These are phyloP conservation scores for Periplaneta americana DNA, from an alignment of 1,140 invertebrate genomes.

Conservation along the genomic window DNA sequence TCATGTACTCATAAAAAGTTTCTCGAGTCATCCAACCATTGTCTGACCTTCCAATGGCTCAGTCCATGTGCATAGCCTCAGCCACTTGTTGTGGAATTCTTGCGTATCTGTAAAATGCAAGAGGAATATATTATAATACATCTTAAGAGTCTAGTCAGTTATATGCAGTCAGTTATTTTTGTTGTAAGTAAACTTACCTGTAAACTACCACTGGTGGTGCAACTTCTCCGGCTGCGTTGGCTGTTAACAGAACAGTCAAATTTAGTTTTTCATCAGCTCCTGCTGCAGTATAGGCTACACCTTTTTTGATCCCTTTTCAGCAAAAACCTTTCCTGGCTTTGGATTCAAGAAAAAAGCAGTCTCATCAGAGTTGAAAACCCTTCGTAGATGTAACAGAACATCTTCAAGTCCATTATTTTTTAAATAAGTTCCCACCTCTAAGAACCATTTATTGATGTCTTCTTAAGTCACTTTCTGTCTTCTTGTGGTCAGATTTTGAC, in stretches of 20 bases:
- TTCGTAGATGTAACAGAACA: background rate
- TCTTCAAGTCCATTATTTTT: background rate
- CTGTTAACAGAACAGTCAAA: constrained; percentile 24
- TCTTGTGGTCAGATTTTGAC: background rate
- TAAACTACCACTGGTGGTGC: constrained; percentile 33
- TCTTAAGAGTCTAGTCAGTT: too few relatives aligned
- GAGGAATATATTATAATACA: too few relatives aligned
- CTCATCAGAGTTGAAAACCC: constrained; percentile 13
- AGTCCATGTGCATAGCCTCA: constrained; percentile 28
- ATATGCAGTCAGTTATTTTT: too few relatives aligned
- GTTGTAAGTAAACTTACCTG: too few relatives aligned
- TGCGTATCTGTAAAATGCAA: too few relatives aligned
- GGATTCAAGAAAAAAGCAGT: constrained; percentile 5
- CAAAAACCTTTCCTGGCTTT: background rate
- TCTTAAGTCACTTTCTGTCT: constrained; percentile 18
- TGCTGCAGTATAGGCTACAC: too few relatives aligned
- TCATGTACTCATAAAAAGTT: constrained; percentile 37
- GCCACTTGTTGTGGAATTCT: constrained; percentile 28
- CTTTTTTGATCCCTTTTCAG: background rate
- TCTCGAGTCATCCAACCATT: constrained; percentile 37
- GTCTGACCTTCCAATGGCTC: constrained; percentile 33
- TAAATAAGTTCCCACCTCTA: constrained; percentile 8
- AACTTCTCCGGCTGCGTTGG: constrained; percentile 31
- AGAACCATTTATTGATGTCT: constrained; percentile 20
- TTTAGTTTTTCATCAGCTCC: constrained; percentile 26